Conservation (phyloP, 2,113 vertebrate species). For the Cyanocitta stelleri region DNA sequence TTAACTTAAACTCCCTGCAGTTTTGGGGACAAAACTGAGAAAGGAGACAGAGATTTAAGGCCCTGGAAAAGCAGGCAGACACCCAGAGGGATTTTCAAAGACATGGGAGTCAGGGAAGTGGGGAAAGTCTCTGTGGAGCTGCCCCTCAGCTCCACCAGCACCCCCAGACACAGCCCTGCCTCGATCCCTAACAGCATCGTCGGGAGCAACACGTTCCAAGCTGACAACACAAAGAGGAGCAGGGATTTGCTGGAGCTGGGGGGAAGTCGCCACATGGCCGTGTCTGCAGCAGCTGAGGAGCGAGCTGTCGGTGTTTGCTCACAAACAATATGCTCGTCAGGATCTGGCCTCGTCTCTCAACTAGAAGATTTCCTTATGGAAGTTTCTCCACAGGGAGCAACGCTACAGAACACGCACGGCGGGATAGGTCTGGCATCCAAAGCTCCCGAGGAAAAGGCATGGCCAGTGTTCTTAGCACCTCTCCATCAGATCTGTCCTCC, state of each 20-base stretch:
- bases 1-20: accelerated
- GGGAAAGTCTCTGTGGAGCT: background rate
- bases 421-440: background rate
- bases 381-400: background rate
- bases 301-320: conserved; percentile 43
- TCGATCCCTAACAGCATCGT: accelerated
- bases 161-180: background rate
- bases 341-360: conserved; percentile 48
- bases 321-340: conserved; percentile 52
- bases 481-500: background rate
- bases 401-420: background rate
- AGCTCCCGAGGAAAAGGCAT: background rate
- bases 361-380: conserved; percentile 43
- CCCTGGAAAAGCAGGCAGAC: background rate
- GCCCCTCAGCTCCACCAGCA: background rate
- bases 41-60: background rate
- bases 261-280: conserved; percentile 30
- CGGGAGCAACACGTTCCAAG: background rate
- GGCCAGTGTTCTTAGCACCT: background rate
- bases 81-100: background rate
- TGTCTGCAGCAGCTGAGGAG: conserved; percentile 35
- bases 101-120: accelerated
- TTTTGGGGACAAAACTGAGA: background rate
- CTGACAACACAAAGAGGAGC: background rate
- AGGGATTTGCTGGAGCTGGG: background rate